Conservation (phyloP, 1,140 invertebrate species). For the Lucilia sericata region DNA sequence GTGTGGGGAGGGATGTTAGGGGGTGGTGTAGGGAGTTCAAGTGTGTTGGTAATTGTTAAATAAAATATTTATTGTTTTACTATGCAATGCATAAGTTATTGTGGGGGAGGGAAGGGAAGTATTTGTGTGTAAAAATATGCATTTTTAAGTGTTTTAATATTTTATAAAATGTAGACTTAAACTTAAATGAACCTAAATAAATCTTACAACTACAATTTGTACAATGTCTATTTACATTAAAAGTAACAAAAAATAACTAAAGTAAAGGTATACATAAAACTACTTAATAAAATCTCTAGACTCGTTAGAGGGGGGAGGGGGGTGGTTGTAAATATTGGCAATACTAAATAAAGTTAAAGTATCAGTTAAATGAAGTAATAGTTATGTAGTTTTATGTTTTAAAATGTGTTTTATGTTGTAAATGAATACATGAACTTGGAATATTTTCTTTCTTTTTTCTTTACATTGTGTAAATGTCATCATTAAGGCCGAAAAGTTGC, state of each 20-base stretch:
- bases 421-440: too few species aligned
- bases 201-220: conserved; percentile 10
- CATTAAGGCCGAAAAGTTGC: too few species aligned
- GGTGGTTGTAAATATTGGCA: neutral
- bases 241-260: neutral
- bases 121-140: neutral
- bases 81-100: neutral
- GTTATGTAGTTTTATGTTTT: too few species aligned
- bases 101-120: too few species aligned
- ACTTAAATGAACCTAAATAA: neutral
- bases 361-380: too few species aligned
- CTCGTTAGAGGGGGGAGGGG: neutral
- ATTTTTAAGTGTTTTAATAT: neutral
- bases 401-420: too few species aligned
- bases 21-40: neutral
- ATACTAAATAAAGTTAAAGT: neutral
- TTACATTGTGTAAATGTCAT: too few species aligned
- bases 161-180: neutral
- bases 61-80: neutral
- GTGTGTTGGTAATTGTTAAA: neutral
- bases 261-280: neutral
- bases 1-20: neutral
- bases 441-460: too few species aligned
- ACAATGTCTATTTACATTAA: conserved; percentile 1
- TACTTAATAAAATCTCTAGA: neutral